Percentiles rank a stretch among this genome's conserved stretches.
Conservation (phyloP, 2,797 vertebrate genomes). For the Chloroceryle amazona region DNA sequence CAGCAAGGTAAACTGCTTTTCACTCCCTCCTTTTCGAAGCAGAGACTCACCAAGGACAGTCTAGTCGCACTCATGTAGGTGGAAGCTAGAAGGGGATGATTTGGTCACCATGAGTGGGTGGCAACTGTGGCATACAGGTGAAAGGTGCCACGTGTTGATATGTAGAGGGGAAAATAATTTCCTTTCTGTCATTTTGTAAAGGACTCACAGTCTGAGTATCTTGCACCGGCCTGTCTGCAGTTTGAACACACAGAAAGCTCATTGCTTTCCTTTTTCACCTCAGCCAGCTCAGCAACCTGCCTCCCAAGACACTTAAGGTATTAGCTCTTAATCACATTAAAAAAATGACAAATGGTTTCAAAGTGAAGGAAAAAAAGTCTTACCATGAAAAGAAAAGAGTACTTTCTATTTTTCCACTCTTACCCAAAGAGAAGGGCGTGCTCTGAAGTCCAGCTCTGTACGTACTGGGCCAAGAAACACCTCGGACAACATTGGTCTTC, state of each 20-base stretch:
- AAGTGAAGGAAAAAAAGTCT: background rate
- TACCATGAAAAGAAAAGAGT: background rate
- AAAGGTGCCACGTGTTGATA: background rate
- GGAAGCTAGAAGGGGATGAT: background rate
- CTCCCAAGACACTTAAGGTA: background rate
- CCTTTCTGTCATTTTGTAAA: background rate
- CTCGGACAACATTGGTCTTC: background rate
- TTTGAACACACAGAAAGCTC: background rate
- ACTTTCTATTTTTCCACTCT: background rate
- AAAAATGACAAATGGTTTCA: background rate
- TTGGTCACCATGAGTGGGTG: background rate
- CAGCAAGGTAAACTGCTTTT: background rate
- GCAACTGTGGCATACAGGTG: background rate
- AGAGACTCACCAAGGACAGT: background rate
- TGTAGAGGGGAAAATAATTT: background rate
- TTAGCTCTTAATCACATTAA: background rate
- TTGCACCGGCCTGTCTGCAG: background rate
- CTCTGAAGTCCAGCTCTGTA: background rate
- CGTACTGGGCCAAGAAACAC: background rate
- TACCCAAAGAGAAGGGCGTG: background rate
- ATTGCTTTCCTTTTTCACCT: background rate
- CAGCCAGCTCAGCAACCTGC: background rate
- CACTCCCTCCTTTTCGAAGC: background rate
- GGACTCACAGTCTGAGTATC: background rate
- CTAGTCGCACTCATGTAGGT: rapidly evolving